A percentile compares a stretch with the other conserved stretches of the same genome.
Conservation (phyloP, 2,113 vertebrate species). For the Rousettus leschenaultii region DNA sequence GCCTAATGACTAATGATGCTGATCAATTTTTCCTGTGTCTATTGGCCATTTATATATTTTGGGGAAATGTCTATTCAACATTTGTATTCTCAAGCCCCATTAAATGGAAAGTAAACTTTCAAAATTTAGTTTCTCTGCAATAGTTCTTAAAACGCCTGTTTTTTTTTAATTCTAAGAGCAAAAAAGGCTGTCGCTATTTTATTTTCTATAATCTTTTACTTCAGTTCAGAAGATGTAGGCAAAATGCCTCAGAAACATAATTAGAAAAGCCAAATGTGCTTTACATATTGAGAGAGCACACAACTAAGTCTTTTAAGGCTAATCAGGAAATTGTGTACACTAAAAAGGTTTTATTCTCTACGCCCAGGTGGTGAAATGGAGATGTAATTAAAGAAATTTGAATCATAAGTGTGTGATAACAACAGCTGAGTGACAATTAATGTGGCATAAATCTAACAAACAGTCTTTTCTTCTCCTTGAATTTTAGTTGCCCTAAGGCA, state of each 20-base stretch:
- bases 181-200: neutral
- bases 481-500: neutral
- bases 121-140: neutral
- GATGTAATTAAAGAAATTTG: slow-evolving; percentile 42
- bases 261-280: neutral
- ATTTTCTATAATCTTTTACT: neutral
- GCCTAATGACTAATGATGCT: neutral
- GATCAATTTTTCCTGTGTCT: neutral
- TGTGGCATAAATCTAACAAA: slow-evolving; percentile 34
- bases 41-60: neutral
- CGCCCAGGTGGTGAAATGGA: neutral
- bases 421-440: slow-evolving; percentile 15
- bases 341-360: neutral
- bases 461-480: neutral
- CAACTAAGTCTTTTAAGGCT: neutral
- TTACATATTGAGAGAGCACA: neutral
- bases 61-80: neutral
- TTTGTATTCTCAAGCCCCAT: neutral
- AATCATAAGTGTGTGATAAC: slow-evolving; percentile 3
- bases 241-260: neutral
- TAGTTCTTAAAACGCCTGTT: neutral
- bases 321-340: neutral
- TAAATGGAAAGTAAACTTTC: neutral
- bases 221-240: neutral
- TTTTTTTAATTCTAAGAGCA: neutral